Conservation (phyloP, 2,797 vertebrate species). For the Girardinus metallicus region DNA sequence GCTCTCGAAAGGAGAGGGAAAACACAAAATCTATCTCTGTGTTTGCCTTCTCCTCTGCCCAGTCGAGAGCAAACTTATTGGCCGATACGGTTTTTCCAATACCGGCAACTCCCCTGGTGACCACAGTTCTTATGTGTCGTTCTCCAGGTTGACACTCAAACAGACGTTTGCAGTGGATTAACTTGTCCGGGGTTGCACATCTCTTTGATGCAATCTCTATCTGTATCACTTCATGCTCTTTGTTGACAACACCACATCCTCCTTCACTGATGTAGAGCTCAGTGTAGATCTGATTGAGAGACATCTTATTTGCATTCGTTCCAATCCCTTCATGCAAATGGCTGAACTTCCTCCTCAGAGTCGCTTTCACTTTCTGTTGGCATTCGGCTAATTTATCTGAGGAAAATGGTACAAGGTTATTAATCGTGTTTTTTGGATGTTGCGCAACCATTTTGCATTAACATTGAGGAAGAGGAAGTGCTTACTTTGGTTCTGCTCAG, state of each 20-base stretch:
- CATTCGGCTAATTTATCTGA: constrained; percentile 46
- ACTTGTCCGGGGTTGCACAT: constrained; percentile 44
- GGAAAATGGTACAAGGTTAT: constrained; percentile 2
- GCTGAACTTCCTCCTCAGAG: constrained; percentile 55
- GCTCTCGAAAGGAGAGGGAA: constrained; percentile 67
- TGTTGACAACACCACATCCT: constrained; percentile 50
- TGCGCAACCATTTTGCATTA: background rate
- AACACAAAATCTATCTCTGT: constrained; percentile 67
- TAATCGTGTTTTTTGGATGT: background rate
- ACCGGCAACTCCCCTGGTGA: constrained; percentile 74
- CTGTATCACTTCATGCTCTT: constrained; percentile 70
- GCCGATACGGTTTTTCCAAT: constrained; percentile 73
- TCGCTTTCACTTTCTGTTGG: constrained; percentile 47
- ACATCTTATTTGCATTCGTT: constrained; percentile 10
- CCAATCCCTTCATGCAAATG: constrained; percentile 39
- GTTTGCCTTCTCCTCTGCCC: constrained; percentile 67
- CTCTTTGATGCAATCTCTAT: constrained; percentile 54
- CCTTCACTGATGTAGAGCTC: constrained; percentile 70
- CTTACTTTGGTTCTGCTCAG: constrained; percentile 38
- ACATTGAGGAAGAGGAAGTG: background rate
- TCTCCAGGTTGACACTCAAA: constrained; percentile 40
- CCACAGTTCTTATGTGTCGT: constrained; percentile 49
- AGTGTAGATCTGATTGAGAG: constrained; percentile 69
- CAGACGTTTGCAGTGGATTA: constrained; percentile 64
- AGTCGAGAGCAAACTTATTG: constrained; percentile 73